These are phyloP conservation scores for Montipora capricornis DNA, from an alignment of 64 coral and sea anemone genomes.

Conservation along the genomic window DNA sequence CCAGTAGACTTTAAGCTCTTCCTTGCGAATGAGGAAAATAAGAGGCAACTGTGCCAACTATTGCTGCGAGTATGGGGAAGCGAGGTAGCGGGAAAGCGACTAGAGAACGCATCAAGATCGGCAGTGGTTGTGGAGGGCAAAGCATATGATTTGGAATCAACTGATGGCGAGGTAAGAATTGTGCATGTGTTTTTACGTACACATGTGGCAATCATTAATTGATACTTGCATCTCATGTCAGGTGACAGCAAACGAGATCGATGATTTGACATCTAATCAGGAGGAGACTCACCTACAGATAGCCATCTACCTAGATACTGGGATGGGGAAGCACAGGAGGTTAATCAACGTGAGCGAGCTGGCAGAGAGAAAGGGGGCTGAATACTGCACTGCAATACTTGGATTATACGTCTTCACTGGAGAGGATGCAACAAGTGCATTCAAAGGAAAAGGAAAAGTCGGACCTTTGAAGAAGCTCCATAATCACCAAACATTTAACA, in stretches of 20 bases:
- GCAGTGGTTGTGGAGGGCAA: neutral
- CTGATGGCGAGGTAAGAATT: neutral
- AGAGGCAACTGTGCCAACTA: constrained; percentile 47
- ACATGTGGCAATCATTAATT: constrained; percentile 5
- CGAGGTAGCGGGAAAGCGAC: neutral
- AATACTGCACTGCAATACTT: constrained; percentile 7
- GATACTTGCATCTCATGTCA: constrained; percentile 28
- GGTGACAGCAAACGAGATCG: constrained; percentile 40
- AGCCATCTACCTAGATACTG: too few relatives aligned
- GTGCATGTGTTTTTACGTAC: constrained; percentile 1
- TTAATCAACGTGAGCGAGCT: too few relatives aligned
- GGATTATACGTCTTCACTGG: constrained; percentile 75
- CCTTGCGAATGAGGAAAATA: constrained; percentile 33
- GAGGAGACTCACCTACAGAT: constrained; percentile 31
- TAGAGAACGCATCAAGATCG: constrained; percentile 1
- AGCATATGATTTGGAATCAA: constrained; percentile 7
- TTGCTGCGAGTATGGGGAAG: constrained; percentile 40
- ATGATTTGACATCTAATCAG: constrained; percentile 52
- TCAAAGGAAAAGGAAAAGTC: constrained; percentile 10
- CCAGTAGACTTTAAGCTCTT: constrained; percentile 36
- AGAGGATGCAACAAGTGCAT: constrained; percentile 79
- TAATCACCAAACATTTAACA: constrained; percentile 42
- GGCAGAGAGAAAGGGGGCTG: too few relatives aligned
- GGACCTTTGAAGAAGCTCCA: constrained; percentile 57
- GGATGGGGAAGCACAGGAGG: too few relatives aligned